A percentile compares a stretch with the other conserved stretches of the same genome.
phyloP scores from a whole-genome alignment of 1,140 invertebrate species.

The Phymorhynchus buccinoides region DNA sequence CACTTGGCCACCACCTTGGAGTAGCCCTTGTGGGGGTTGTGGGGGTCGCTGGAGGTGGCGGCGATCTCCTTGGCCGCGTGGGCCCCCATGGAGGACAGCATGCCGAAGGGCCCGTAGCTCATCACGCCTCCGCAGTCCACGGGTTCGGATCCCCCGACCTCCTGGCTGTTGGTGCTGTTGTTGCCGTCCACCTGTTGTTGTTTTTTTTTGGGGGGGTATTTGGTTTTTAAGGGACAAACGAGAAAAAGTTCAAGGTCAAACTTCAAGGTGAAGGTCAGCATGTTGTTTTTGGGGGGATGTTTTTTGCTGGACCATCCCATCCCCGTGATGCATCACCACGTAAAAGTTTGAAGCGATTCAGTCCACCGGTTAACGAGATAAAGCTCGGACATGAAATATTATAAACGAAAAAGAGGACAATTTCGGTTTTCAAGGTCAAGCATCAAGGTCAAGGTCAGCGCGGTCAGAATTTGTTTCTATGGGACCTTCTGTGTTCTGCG shows the following conservation, averaged over 20 bases:
- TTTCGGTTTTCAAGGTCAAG: no score
- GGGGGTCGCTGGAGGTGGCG: background rate
- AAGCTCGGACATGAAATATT: no score
- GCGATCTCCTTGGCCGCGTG: constrained; percentile 25
- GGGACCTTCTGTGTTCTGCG: no score
- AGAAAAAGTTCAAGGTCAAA: no score
- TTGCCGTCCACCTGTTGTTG: background rate
- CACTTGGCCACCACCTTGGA: constrained; percentile 3
- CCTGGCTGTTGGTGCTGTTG: background rate
- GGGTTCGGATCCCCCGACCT: background rate
- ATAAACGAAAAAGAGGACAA: no score
- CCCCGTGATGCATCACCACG: no score
- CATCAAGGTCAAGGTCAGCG: no score
- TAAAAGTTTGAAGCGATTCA: no score
- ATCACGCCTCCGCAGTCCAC: constrained; percentile 31
- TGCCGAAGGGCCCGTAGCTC: constrained; percentile 30
- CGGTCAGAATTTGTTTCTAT: no score
- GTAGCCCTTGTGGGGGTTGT: constrained; percentile 13
- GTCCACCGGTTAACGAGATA: no score
- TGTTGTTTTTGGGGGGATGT: background rate
- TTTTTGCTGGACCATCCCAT: background rate
- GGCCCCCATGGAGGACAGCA: constrained; percentile 21
- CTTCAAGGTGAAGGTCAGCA: no score
- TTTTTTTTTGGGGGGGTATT: background rate
- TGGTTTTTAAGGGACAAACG: background rate